Percentiles rank a stretch among this genome's conserved stretches.
Evolutionary conservation across 2,113 vertebrate species (phyloP).

Genomic region (Serinus canaria): DNA sequence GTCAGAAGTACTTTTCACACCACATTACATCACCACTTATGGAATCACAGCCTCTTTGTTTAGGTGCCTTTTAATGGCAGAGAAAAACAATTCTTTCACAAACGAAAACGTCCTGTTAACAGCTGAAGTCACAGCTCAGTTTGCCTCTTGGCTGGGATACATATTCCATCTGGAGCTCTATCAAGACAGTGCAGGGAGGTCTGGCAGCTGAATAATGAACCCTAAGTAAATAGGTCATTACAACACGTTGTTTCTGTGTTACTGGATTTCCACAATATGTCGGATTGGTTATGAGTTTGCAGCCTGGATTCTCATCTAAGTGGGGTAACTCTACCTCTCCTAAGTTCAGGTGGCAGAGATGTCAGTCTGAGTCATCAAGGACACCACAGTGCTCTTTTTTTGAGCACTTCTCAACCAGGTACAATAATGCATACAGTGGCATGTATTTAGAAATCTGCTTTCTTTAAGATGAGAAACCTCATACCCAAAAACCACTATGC

Average conservation of each 20-base stretch:
- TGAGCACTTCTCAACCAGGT: background rate
- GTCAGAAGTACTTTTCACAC: background rate
- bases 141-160: constrained; percentile 15
- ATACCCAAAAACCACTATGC: rapidly evolving
- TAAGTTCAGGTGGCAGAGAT: background rate
- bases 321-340: background rate
- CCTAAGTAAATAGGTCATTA: constrained; percentile 39
- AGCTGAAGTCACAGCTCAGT: constrained; percentile 59
- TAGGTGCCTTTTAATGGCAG: constrained; percentile 20
- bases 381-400: background rate
- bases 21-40: background rate
- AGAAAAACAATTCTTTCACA: constrained; percentile 24
- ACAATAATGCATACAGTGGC: background rate
- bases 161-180: constrained; percentile 53
- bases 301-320: constrained; percentile 12
- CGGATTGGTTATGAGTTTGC: background rate
- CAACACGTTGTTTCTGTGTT: constrained; percentile 48
- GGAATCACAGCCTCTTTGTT: background rate
- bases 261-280: constrained; percentile 3
- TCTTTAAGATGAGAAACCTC: background rate
- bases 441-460: background rate
- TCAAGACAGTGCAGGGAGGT: constrained; percentile 55
- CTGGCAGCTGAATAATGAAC: constrained; percentile 64
- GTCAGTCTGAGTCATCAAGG: background rate
- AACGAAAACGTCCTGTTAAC: background rate